phyloP scores from a whole-genome alignment of 2,888 invertebrate genomes.

The Eristalis intricaria region DNA sequence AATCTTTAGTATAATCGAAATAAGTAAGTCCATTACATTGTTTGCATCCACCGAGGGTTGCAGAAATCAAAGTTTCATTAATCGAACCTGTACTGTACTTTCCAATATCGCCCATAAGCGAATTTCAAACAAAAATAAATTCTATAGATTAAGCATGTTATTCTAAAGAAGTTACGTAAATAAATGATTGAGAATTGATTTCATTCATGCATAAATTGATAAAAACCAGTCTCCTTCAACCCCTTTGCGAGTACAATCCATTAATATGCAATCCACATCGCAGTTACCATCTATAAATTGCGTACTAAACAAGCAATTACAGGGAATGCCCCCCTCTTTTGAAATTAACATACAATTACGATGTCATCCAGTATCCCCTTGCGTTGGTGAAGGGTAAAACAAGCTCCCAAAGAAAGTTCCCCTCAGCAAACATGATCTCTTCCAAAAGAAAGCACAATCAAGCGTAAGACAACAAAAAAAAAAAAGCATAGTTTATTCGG shows the following conservation, averaged over 20 bases:
- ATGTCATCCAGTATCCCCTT: background rate
- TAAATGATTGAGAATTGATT: no score
- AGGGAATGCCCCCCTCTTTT: background rate
- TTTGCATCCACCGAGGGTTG: no score
- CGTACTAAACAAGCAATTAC: background rate
- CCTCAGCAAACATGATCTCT: background rate
- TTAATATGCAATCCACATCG: background rate
- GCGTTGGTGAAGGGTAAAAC: background rate
- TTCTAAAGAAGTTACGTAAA: no score
- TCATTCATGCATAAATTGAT: no score
- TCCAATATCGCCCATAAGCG: no score
- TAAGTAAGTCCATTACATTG: no score
- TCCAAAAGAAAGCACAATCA: background rate
- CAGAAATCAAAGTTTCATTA: no score
- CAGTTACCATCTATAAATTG: background rate
- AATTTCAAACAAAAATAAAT: no score
- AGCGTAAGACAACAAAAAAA: background rate
- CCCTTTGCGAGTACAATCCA: background rate
- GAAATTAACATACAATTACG: background rate
- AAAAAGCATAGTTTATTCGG: background rate
- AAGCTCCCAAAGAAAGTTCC: background rate
- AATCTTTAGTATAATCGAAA: no score
- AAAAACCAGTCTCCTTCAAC: background rate
- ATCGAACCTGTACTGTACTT: no score
- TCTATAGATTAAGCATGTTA: no score